These are phyloP conservation scores for Lycocerus yunnanus DNA, from an alignment of 2,888 invertebrate species.

Conservation along the genomic window DNA sequence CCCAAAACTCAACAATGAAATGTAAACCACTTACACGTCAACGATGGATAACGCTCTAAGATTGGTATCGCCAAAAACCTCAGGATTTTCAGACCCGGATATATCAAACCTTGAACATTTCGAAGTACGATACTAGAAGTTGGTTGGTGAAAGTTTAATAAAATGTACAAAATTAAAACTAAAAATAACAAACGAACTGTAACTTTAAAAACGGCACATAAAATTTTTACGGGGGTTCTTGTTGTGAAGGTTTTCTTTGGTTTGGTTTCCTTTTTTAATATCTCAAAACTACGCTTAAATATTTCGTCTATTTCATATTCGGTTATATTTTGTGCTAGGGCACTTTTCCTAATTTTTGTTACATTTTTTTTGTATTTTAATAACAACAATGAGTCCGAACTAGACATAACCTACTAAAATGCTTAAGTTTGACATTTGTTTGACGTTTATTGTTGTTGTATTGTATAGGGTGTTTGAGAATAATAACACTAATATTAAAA, in stretches of 20 bases:
- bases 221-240: conserved; percentile 16
- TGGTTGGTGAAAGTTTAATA: conserved; percentile 63
- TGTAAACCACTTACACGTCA: conserved; percentile 64
- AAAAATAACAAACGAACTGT: conserved; percentile 44
- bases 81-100: conserved; percentile 77
- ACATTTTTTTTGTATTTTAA: conserved; percentile 63
- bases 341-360: conserved; percentile 62
- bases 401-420: conserved; percentile 40
- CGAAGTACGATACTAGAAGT: conserved; percentile 70
- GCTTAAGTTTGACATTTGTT: not conserved
- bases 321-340: conserved; percentile 62
- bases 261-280: conserved; percentile 45
- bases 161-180: conserved; percentile 54
- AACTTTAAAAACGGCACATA: conserved; percentile 34
- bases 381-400: conserved; percentile 49
- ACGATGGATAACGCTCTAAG: conserved; percentile 71
- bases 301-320: conserved; percentile 67
- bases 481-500: not conserved
- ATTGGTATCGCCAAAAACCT: conserved; percentile 78
- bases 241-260: conserved; percentile 27
- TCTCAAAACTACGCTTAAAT: conserved; percentile 61
- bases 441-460: not conserved
- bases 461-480: not conserved
- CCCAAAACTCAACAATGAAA: not conserved
- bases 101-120: conserved; percentile 79